Percentiles rank a stretch among this genome's conserved stretches.
These are phyloP conservation scores for Epinephelus lanceolatus DNA, from an alignment of 2,113 vertebrate genomes.

Conservation along the genomic window DNA sequence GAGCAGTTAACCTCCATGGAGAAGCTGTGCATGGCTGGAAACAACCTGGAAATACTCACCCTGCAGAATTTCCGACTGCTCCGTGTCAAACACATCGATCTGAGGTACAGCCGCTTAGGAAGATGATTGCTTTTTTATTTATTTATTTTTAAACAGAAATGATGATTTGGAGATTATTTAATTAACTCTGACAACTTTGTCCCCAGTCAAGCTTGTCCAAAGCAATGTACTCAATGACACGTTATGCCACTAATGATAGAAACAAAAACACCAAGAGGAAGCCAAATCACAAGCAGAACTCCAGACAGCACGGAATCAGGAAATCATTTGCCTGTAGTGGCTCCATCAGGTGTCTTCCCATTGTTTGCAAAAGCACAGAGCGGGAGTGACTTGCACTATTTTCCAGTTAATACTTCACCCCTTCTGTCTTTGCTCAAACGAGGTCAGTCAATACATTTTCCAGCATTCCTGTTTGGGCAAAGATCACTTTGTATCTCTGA, in stretches of 20 bases:
- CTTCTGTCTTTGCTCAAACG: conserved; percentile 19
- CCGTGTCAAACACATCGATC: conserved; percentile 93
- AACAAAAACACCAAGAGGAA: conserved; percentile 51
- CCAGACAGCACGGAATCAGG: conserved; percentile 40
- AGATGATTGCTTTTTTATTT: neutral
- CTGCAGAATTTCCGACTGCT: conserved; percentile 91
- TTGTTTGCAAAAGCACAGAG: conserved; percentile 49
- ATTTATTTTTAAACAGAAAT: too few species aligned
- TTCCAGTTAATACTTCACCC: conserved; percentile 74
- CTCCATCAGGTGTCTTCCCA: conserved; percentile 46
- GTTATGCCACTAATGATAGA: conserved; percentile 49
- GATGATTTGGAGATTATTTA: neutral
- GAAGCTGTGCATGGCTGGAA: conserved; percentile 97
- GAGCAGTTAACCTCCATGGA: conserved; percentile 93
- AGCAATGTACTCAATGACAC: conserved; percentile 22
- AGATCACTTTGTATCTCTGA: conserved; percentile 19
- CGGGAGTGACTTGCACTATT: conserved; percentile 79
- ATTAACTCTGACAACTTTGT: neutral
- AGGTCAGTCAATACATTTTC: conserved; percentile 31
- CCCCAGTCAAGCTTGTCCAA: neutral
- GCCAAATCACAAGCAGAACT: conserved; percentile 5
- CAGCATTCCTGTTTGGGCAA: conserved; percentile 25
- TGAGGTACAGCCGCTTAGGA: conserved; percentile 84
- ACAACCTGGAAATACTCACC: conserved; percentile 88
- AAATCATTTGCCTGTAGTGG: conserved; percentile 71